Evolutionary conservation across 1,140 invertebrate species (phyloP), one percentile per base, ranked within the genome.

Genomic region (Panonychus citri): DNA sequence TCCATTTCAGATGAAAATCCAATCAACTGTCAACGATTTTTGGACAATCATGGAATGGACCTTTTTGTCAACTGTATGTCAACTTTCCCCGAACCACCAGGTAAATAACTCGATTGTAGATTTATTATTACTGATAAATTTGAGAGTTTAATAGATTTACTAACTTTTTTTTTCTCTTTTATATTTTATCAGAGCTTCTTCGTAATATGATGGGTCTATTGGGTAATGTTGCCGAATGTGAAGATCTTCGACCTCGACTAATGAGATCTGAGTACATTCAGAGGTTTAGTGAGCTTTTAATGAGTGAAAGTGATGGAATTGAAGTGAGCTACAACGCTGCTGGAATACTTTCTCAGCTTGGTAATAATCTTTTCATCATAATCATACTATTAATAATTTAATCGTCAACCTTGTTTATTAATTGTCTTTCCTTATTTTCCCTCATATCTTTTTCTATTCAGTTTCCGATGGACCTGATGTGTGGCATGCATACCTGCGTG

Each of bases 251-350:
- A 28, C 75, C 76, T 2, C 75, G 82, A 58, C 73, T 97, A 34
- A 90, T 95, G 84, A 80, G 82, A 27, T 69, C 77, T 57, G 75
- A 82, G 62, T 90, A 87, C 66, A 78, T 96, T 27, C 69, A 74
- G 12, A 83, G 91, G 5, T 95, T 96, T 61, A 80, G 83, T 61
- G 75, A 81, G 42, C 73, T 97, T 13, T 70, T 96, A 12, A 78
- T 82, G 55, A 87, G 85, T 1, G 74, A 75, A 12, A 83, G 81
- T 64, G 90, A 95, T 72, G 89, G 88, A 27, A 96, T 96, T 61
- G 91, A 97, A 77, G 86, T 91, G 50, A 88, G 85, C 64, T 96
- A 97, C 70, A 96, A 96, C 73, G 87, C 90, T 19, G 88, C 88
- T 13, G 91, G 91, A 24, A 89, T 97, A 10, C 73, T 97, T 50